Base-by-base conservation (phyloP, 1,140 invertebrate genomes). In the Anastatus disparis region DNA sequence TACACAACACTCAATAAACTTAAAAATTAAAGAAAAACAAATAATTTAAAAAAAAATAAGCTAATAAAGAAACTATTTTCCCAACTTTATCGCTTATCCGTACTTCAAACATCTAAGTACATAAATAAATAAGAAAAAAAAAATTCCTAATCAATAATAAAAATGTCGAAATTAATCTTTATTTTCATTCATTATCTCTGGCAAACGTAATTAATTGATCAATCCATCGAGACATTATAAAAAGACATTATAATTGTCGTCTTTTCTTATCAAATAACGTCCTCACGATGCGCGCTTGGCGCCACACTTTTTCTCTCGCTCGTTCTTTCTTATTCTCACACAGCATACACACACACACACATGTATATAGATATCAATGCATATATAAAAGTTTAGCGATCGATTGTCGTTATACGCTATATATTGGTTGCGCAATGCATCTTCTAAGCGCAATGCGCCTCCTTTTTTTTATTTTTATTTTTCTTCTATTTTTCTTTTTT, bases 361-460 rank as follows among this genome's bases (percentile, higher is more conserved):
- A n/a, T n/a, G n/a, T n/a, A n/a, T n/a, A n/a, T n/a, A n/a, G n/a
- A n/a, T n/a, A n/a, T n/a, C n/a, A n/a, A n/a, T n/a, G n/a, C n/a
- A n/a, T n/a, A n/a, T n/a, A n/a, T n/a, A n/a, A 40, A 42, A 9
- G 26, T 9, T 35, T 44, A 4, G 20, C 65, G 53, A 67, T 67
- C 65, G 65, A 67, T 59, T 58, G 29, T 52, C 46, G 15, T 38
- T 31, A 3, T 6, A 26, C 26, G 42, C 40, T n/a, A n/a, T n/a
- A n/a, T n/a, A n/a, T n/a, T n/a, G n/a, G 22, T 53, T 65, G 65
- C 31, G 55, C 55, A 59, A 67, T 44, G 0, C 2, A 24, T 2
- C 24, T 48, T n/a, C 42, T 62, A n/a, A n/a, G n/a, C 27, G 10
- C 31, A 6, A 17, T 6, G 38, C 38, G 22, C 29, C 13, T 17